Evolutionary conservation across 2,888 invertebrate species (phyloP), one percentile per base, ranked within the genome.

Genomic region (Amphipyra tragopoginis): DNA sequence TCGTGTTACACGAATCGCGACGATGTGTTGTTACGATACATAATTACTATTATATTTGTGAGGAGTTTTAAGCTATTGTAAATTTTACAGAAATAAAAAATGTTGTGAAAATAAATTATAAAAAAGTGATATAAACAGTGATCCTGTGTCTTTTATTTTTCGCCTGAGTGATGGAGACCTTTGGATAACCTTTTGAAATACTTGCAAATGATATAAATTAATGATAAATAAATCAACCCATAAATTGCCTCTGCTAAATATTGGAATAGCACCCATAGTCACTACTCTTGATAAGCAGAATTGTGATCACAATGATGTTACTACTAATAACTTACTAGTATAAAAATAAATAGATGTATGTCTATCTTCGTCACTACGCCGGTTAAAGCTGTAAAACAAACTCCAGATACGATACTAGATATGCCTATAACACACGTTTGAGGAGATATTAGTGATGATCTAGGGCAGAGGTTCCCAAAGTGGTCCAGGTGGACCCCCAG

Each of bases 61-160:
- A 94, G 88, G 91, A 94, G 91, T 93, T 93, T 93, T 93, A 94
- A 93, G 93, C 92, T 94, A 94, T 93, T 93, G 93, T 94, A 94
- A 93, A 94, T 94, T 94, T 94, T 94, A 94, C 94, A 94, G 93
- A 94, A 94, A 81, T 94, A 94, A 93, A 92, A 94, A 93, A 94
- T 93, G 93, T 94, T 94, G 93, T 93, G 93, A 93, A 94, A 94
- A 93, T 93, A 93, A 94, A 93, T 92, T 93, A 93, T 93, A 93
- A 94, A 93, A 94, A 94, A 92, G 93, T 93, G 93, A 94, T 93
- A 92, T 92, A 94, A 93, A 93, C 92, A 90, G 83, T 91, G 89
- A 88, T 66, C 69, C 54, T 79, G 59, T 81, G 88, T 85, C 84
- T 93, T 91, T 92, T 75, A 76, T 79, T 77, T 79, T 52, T 83